Conservation (phyloP, 2,113 vertebrate genomes). For the Gavialis gangeticus region DNA sequence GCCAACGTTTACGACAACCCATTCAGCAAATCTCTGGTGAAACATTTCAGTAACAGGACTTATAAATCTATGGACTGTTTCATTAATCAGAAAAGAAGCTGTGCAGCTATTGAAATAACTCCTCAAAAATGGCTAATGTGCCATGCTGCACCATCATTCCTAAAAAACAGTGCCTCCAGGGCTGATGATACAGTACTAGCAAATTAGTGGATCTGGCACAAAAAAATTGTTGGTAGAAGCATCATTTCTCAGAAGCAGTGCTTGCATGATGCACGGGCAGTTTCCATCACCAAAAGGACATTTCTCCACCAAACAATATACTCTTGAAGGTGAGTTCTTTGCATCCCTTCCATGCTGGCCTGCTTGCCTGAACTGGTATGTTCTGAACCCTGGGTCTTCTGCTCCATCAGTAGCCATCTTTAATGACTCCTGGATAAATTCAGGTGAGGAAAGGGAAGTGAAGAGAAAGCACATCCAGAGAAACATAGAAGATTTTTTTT, state of each 20-base stretch:
- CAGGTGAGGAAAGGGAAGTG: neutral
- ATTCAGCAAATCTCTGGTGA: slow-evolving; percentile 60
- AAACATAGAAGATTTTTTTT: neutral
- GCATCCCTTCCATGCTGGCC: fast-evolving
- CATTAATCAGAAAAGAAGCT: slow-evolving; percentile 69
- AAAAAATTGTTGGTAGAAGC: slow-evolving; percentile 22
- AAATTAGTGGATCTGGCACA: slow-evolving; percentile 47
- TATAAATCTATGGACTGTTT: slow-evolving; percentile 56
- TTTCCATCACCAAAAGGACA: neutral
- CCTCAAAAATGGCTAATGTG: slow-evolving; percentile 51
- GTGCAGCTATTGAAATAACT: slow-evolving; percentile 61
- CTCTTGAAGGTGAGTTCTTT: neutral
- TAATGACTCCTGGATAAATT: neutral
- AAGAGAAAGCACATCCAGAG: neutral
- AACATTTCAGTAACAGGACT: slow-evolving; percentile 51
- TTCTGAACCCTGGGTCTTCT: neutral
- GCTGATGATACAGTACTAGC: neutral
- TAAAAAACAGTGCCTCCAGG: neutral
- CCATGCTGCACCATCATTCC: slow-evolving; percentile 13
- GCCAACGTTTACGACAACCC: slow-evolving; percentile 56
- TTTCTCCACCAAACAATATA: neutral
- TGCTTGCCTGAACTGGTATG: neutral
- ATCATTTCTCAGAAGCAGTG: neutral
- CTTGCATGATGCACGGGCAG: neutral
- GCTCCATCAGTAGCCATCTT: neutral